Evolutionary conservation across 2,888 invertebrate genomes (phyloP), one percentile per base, ranked within the genome.

Genomic region (Melinaea marsaeus): DNA sequence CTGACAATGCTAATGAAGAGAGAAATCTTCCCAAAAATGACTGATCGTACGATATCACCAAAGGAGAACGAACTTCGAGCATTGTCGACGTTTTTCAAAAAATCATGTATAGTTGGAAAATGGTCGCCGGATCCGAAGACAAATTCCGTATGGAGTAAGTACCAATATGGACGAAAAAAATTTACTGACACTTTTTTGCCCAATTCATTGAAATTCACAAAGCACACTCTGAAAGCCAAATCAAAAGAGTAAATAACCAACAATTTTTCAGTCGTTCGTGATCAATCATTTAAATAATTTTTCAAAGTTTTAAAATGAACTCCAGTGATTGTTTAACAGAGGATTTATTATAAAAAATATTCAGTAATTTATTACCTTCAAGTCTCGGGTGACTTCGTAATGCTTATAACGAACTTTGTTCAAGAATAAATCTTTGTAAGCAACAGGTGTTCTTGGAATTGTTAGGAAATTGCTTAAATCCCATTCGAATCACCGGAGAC

Each of bases 51-150:
- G 66, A 90, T 94, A 68, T 94, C 94, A 1, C 93, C 95, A 0
- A 92, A 94, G 55, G 96, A 96, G 79, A 95, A 97, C 72, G 97
- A 97, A 76, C 91, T 98, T 2, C 94, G 94, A 71, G 95, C 97
- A 0, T 91, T 96, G 0, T 95, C 95, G 0, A 92, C 93, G 13
- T 94, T 97, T 85, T 98, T 98, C 87, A 91, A 92, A 9, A 92
- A 95, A 75, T 95, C 97, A 57, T 98, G 98, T 77, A 93, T 97
- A 60, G 97, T 98, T 13, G 97, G 97, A 57, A 92, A 92, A 66
- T 96, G 96, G 94, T 95, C 96, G 0, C 93, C 94, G 0, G 95
- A 96, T 84, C 92, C 93, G 0, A 92, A 93, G 55, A 94, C 95
- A 46, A 94, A 95, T 77, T 88, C 92, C 56, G 91, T 92, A 74